Conservation (phyloP, 2,113 vertebrate genomes). For the Machaerirhynchus nigripectus region DNA sequence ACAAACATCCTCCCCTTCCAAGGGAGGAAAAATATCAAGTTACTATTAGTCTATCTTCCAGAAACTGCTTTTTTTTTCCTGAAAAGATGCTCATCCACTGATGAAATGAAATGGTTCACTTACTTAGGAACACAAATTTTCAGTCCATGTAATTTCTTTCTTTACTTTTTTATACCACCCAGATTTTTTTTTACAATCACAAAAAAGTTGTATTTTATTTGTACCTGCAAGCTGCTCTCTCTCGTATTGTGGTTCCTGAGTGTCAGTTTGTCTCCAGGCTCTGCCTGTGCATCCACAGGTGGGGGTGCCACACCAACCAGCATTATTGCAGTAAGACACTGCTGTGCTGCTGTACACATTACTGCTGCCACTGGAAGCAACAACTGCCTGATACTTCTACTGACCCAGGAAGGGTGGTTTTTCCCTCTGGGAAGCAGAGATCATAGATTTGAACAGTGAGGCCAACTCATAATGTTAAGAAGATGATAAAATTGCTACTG, state of each 20-base stretch:
- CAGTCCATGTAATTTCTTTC: neutral
- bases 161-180: neutral
- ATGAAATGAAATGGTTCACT: neutral
- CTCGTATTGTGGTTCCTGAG: neutral
- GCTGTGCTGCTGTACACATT: neutral
- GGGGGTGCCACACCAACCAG: neutral
- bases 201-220: neutral
- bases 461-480: neutral
- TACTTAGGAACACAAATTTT: neutral
- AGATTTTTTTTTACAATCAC: neutral
- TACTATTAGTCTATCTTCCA: neutral
- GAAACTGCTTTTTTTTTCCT: neutral
- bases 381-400: neutral
- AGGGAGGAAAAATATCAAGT: slow-evolving; percentile 20
- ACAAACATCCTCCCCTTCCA: slow-evolving; percentile 10
- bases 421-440: neutral
- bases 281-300: neutral
- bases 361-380: neutral
- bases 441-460: neutral
- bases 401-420: neutral
- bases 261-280: neutral
- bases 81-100: neutral
- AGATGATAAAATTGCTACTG: neutral
- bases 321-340: neutral
- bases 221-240: neutral